Evolutionary conservation across 2,113 vertebrate genomes (phyloP), one percentile per base, ranked within the genome.

Genomic region (Callocephalon fimbriatum): DNA sequence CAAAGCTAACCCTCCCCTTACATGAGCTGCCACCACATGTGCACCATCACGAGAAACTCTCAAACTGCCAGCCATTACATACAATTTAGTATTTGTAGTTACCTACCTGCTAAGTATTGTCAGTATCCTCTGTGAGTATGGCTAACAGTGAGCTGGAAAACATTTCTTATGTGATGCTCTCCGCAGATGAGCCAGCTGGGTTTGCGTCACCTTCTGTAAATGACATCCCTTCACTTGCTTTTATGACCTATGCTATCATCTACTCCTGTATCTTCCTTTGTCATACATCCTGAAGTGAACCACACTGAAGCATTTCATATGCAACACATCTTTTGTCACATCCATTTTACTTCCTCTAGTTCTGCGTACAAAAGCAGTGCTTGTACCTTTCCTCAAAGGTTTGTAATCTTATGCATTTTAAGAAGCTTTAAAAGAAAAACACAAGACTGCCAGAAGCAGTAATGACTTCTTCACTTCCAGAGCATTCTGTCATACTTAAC

Each of bases 331-430:
- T 84, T 93, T 75, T 80, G 50, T 84, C 50, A 58, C 9, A 40
- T 32, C 44, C 23, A 32, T 62, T 95, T 85, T 40, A 67, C 29
- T 51, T 72, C 35, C 45, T 76, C 31, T 53, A 14, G 72, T 88
- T 44, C 79, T 86, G n/a, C 1, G 0, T 31, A 59, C 18, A 56
- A 66, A 86, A 93, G 32, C n/a, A 80, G 26, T 13, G 15, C 63
- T 77, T 77, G 17, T 25, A 42, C 22, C n/a, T 35, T 25, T 74
- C 88, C 59, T 63, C 78, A 93, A 42, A 9, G 7, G 6, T 26
- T 86, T 94, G 94, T 70, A 45, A 92, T 86, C 86, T 68, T 70
- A 86, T 20, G 9, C 37, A 73, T 90, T 96, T 96, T 74, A 74
- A 83, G 85, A 76, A 59, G 51, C 32, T 90, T 73, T 83, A 59